Conservation (phyloP, 2,113 vertebrate species). For the Pyxicephalus adspersus region DNA sequence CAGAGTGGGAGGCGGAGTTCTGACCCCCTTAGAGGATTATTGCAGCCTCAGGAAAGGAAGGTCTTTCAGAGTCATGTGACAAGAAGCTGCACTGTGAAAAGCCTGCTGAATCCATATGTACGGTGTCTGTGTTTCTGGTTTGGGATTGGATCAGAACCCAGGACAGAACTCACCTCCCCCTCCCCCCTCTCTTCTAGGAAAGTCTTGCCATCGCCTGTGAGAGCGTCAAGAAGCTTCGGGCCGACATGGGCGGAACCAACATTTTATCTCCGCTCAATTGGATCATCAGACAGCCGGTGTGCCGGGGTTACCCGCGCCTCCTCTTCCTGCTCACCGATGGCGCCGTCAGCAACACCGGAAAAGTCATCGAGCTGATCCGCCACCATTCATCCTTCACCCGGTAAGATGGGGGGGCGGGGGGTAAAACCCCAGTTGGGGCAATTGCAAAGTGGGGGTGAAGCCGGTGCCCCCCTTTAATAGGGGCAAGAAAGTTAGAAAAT, state of each 20-base stretch:
- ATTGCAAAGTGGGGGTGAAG: neutral
- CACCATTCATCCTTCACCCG: constrained; percentile 83
- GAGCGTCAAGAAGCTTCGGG: constrained; percentile 78
- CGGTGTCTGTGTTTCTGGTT: too few relatives aligned
- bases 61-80: too few relatives aligned
- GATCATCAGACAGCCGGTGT: constrained; percentile 83
- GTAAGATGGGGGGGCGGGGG: constrained; percentile 61
- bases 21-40: too few relatives aligned
- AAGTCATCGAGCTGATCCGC: constrained; percentile 86
- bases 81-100: too few relatives aligned
- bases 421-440: neutral
- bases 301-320: constrained; percentile 83
- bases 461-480: too few relatives aligned
- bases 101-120: too few relatives aligned
- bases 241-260: constrained; percentile 90
- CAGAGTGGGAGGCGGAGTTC: too few relatives aligned
- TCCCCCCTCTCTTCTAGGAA: constrained; percentile 72
- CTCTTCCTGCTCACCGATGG: constrained; percentile 87
- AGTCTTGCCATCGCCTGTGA: constrained; percentile 82
- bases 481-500: too few relatives aligned
- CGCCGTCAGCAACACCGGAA: constrained; percentile 80
- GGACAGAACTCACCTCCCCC: neutral
- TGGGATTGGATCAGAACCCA: too few relatives aligned
- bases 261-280: constrained; percentile 84
- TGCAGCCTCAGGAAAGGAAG: too few relatives aligned